Conservation (phyloP, 2,113 vertebrate genomes). For the Takifugu flavidus region DNA sequence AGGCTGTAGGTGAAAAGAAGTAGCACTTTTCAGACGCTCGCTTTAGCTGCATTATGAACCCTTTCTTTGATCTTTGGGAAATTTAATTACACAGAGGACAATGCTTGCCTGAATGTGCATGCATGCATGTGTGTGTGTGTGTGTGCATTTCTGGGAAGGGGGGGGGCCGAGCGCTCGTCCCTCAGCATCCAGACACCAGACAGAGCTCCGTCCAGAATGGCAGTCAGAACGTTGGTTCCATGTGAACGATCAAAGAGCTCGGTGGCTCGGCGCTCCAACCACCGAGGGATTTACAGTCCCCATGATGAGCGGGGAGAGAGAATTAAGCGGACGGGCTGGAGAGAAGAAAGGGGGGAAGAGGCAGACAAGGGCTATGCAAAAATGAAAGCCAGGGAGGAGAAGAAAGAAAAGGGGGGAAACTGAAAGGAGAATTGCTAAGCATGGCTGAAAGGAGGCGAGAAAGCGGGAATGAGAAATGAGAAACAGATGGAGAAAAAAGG, state of each 20-base stretch:
- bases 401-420: conserved; percentile 11
- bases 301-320: conserved; percentile 52
- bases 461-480: conserved; percentile 49
- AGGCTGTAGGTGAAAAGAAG: conserved; percentile 1
- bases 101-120: conserved; percentile 11
- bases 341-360: conserved; percentile 50
- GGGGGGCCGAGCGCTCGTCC: conserved; percentile 16
- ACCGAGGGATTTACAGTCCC: conserved; percentile 64
- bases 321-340: conserved; percentile 46
- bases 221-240: conserved; percentile 51
- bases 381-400: conserved; percentile 46
- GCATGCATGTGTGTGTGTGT: not conserved
- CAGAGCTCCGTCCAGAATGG: conserved; percentile 51
- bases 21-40: conserved; percentile 31
- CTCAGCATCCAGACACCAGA: conserved; percentile 41
- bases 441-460: conserved; percentile 50
- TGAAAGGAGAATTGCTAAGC: conserved; percentile 56
- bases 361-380: conserved; percentile 38
- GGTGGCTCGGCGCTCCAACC: conserved; percentile 52
- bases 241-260: conserved; percentile 63
- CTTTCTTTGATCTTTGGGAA: conserved; percentile 17
- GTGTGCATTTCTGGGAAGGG: conserved; percentile 7
- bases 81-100: conserved; percentile 38
- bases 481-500: conserved; percentile 33
- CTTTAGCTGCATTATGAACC: conserved; percentile 27